Base-by-base conservation (phyloP, 2,888 invertebrate species). In the Oxyteleia sp. region DNA sequence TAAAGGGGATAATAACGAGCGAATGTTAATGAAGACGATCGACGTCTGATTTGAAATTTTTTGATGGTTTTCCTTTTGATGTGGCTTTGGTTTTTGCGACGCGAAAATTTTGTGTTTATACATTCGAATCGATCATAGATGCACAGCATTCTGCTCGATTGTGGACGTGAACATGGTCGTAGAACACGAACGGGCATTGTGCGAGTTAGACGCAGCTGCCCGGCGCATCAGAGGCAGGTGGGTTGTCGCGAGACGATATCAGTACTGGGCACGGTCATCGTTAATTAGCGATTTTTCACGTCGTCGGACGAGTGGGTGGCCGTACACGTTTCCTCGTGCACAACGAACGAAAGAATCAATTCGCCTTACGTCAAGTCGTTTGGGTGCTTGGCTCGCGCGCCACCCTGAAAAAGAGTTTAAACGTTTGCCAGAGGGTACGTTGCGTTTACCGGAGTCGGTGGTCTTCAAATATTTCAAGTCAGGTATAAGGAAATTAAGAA, bases 271-370 rank as follows among this genome's bases (percentile, higher is more conserved):
- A 87, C 83, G 88, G 89, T 89, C 89, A 87, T 88, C 89, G 90
- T 91, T 91, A 91, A 91, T 91, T 91, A 91, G 89, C 87, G 88
- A 90, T 89, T 87, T 88, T 88, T 87, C 74, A 84, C 86, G 85
- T 87, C 86, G 57, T 68, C 84, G 83, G 88, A 88, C 88, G 88
- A 88, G 89, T 88, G 89, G 89, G 88, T 90, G 90, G 88, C 82
- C 76, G 82, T 78, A 81, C 84, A 80, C 80, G 71, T 81, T 78
- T 47, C 74, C 71, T 80, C 57, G 61, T 47, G 79, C 84, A 87
- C 87, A 87, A 87, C 87, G 79, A 85, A 35, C 85, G 64, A 68
- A 76, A 80, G 85, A 87, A 82, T 88, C 88, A 87, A 89, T 89
- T 85, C 87, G 76, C 82, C 63, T 86, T 85, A 83, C 84, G 82